Evolutionary conservation across 2,113 vertebrate species (phyloP).

Genomic region (Isichthys henryi): DNA sequence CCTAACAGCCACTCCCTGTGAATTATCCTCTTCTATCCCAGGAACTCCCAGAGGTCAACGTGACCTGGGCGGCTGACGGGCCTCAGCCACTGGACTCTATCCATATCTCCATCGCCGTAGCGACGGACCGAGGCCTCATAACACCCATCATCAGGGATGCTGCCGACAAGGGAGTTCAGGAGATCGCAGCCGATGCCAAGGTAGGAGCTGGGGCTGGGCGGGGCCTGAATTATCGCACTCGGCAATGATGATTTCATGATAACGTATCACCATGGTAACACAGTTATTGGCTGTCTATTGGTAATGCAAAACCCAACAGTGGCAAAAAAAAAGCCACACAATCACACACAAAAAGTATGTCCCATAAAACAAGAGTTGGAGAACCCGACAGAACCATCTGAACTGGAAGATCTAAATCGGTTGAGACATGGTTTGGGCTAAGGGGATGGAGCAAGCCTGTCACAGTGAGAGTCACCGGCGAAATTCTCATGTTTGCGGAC

Average conservation of each 20-base stretch:
- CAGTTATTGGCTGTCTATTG: not conserved
- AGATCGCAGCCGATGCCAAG: conserved; percentile 82
- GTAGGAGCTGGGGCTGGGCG: conserved; percentile 44
- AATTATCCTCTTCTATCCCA: conserved; percentile 33
- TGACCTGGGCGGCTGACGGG: conserved; percentile 76
- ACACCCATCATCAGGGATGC: conserved; percentile 88
- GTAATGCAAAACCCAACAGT: not conserved
- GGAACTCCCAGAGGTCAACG: conserved; percentile 92
- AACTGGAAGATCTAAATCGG: not conserved
- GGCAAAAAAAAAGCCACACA: not conserved
- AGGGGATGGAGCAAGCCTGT: not conserved
- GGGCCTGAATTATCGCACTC: not conserved
- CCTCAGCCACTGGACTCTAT: conserved; percentile 71
- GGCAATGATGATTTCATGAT: not conserved
- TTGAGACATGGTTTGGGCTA: not conserved
- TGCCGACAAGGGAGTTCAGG: conserved; percentile 76
- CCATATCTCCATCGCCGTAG: conserved; percentile 88
- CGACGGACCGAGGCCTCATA: conserved; percentile 84
- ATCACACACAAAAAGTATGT: not conserved
- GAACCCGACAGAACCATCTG: not conserved
- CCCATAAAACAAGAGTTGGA: not conserved
- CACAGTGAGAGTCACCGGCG: not conserved
- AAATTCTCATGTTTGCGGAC: not conserved
- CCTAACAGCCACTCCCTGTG: not conserved
- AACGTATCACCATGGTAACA: not conserved